Conservation (phyloP, 2,797 vertebrate genomes). For the Tragelaphus oryx region DNA sequence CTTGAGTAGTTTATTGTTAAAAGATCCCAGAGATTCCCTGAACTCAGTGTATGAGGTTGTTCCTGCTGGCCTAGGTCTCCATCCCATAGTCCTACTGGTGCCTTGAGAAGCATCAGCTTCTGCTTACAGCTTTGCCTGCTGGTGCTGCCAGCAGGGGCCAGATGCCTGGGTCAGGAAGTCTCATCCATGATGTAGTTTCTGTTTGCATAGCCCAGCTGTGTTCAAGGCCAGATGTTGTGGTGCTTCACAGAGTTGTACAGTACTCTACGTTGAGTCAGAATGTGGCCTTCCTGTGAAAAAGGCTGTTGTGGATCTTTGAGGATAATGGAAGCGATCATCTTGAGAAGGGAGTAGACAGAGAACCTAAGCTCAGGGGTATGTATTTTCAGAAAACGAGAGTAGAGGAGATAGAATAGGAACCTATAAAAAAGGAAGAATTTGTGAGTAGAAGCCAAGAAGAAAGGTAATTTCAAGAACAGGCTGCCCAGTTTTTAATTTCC, state of each 20-base stretch:
- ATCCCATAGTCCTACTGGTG: not conserved
- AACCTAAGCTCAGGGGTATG: rapidly evolving
- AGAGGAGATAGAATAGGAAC: not conserved
- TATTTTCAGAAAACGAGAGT: not conserved
- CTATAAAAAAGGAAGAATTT: not conserved
- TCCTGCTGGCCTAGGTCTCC: not conserved
- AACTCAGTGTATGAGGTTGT: not conserved
- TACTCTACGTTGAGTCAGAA: not conserved
- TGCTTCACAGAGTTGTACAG: not conserved
- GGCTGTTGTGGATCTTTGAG: not conserved
- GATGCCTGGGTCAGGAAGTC: not conserved
- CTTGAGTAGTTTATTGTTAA: not conserved
- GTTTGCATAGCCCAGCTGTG: not conserved
- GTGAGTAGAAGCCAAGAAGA: not conserved
- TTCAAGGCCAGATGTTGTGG: not conserved
- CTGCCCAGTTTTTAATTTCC: not conserved
- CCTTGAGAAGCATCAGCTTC: not conserved
- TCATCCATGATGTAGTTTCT: not conserved
- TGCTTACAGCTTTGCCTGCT: not conserved
- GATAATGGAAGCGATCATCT: not conserved
- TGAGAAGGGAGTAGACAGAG: not conserved
- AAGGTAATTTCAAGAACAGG: not conserved
- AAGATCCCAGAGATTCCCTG: not conserved
- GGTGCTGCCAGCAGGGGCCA: not conserved
- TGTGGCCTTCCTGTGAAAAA: not conserved